Percentiles rank a stretch among this genome's conserved stretches.
phyloP scores from a whole-genome alignment of 1,140 invertebrate genomes.

The Temnothorax curvispinosus region DNA sequence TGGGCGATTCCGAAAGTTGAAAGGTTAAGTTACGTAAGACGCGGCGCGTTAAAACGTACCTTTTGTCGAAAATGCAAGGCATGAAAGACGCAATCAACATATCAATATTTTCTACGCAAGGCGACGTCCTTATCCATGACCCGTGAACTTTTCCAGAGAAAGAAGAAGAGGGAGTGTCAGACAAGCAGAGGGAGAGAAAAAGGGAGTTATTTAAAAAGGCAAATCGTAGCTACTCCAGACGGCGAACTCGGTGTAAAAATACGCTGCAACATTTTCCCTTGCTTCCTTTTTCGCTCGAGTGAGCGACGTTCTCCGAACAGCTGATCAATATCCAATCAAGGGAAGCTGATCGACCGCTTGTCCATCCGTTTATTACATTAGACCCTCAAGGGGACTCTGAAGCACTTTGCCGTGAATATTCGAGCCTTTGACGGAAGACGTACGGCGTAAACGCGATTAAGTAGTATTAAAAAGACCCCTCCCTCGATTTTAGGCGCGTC shows the following conservation, averaged over 20 bases:
- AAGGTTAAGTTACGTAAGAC: background rate
- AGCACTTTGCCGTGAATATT: slow-evolving; percentile 67
- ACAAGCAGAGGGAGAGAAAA: background rate
- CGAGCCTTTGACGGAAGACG: slow-evolving; percentile 51
- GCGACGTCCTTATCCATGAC: background rate
- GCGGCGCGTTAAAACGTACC: background rate
- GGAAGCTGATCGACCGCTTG: slow-evolving; percentile 56
- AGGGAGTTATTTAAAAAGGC: slow-evolving; percentile 19
- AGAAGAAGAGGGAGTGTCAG: background rate
- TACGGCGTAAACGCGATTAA: slow-evolving; percentile 56
- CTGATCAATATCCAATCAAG: slow-evolving; percentile 60
- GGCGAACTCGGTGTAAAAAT: slow-evolving; percentile 32
- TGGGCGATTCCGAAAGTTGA: background rate
- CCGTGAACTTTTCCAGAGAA: slow-evolving; percentile 10
- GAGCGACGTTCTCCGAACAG: slow-evolving; percentile 38
- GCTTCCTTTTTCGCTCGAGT: slow-evolving; percentile 31
- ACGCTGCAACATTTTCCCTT: slow-evolving; percentile 7
- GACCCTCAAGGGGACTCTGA: slow-evolving; percentile 65
- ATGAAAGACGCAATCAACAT: background rate
- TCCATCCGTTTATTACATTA: slow-evolving; percentile 71
- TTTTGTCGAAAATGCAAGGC: background rate
- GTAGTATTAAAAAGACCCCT: slow-evolving; percentile 60
- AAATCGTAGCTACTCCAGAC: slow-evolving; percentile 1
- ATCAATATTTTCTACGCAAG: slow-evolving; percentile 12
- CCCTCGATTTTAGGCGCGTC: slow-evolving; percentile 40